phyloP scores from a whole-genome alignment of 2,888 invertebrate genomes.

The Prionchulus punctatus region DNA sequence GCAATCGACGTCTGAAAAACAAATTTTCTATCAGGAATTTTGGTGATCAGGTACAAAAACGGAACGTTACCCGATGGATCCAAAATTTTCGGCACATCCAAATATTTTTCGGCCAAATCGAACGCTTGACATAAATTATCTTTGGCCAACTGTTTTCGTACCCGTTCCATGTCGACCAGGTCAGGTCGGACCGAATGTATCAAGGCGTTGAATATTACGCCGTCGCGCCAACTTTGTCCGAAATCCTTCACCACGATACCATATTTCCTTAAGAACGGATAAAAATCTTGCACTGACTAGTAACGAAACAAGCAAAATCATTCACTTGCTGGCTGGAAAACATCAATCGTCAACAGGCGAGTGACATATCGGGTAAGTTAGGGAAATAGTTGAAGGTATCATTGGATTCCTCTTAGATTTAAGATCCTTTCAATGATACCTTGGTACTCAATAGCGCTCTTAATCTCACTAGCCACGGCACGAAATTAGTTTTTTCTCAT shows the following conservation, averaged over 20 bases:
- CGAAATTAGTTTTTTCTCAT: too few relatives aligned
- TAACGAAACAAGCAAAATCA: too few relatives aligned
- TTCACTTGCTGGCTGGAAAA: neutral
- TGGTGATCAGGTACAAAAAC: neutral
- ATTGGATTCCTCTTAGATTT: too few relatives aligned
- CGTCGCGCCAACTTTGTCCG: conserved; percentile 29
- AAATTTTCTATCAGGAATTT: neutral
- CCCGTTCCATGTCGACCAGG: conserved; percentile 24
- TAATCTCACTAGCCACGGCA: too few relatives aligned
- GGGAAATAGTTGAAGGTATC: too few relatives aligned
- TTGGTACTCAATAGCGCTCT: too few relatives aligned
- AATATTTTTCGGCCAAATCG: conserved; percentile 23
- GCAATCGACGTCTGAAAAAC: conserved; percentile 20
- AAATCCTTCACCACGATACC: conserved; percentile 23
- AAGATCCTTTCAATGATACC: too few relatives aligned
- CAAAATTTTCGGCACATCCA: conserved; percentile 17
- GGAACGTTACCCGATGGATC: neutral
- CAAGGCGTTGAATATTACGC: conserved; percentile 28
- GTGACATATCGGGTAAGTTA: too few relatives aligned
- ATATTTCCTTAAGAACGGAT: conserved; percentile 11
- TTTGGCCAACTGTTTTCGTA: conserved; percentile 14
- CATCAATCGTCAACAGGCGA: neutral
- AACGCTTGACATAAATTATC: conserved; percentile 28
- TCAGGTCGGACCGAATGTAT: conserved; percentile 16
- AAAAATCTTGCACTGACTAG: too few relatives aligned